Base-by-base conservation (phyloP, 2,797 vertebrate genomes). In the Manis pentadactyla region DNA sequence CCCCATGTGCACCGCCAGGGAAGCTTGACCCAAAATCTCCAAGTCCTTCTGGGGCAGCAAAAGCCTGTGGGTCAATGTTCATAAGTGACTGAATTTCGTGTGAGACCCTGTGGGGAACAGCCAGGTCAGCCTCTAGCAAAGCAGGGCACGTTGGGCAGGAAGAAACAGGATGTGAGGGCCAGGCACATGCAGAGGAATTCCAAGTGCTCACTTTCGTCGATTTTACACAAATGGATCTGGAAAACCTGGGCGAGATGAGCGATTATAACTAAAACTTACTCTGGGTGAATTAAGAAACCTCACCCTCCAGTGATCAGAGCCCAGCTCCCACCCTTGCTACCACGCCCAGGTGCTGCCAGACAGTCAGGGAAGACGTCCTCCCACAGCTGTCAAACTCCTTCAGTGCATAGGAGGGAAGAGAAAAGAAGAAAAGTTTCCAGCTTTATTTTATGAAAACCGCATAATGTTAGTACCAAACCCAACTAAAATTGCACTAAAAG, bases 351-450 rank as follows among this genome's bases (percentile, higher is more conserved):
- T 46, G 46, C 42, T 46, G 6, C 29, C 88, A 1, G 1, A 6
- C 15, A 0, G 11, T 14, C 49, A 7, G 81, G 49, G 66, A 73
- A 15, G 39, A 53, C 12, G 9, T 8, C 4, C 21, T 46, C 17
- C 27, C 11, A 1, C 0, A 13, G 83, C 19, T 23, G 49, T n/a
- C 53, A 9, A 31, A 15, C 25, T 15, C 42, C n/a, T 53, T 88
- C 19, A 17, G 59, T 18, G 25, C 25, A 1, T 11, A 5, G 31
- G 29, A 25, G 3, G 2, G 8, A 6, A 31, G 37, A 1, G 12
- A 21, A 27, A 5, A 21, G 39, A 39, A 39, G 13, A 63, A 53
- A 83, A 25, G 14, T n/a, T 39, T 51, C 13, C 31, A 17, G 2
- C 25, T 31, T 59, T 49, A n/a, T 25, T 59, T 39, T 25, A 49